Evolutionary conservation across 2,888 invertebrate species (phyloP), one percentile per base, ranked within the genome.

Genomic region (Orthosia cruda): DNA sequence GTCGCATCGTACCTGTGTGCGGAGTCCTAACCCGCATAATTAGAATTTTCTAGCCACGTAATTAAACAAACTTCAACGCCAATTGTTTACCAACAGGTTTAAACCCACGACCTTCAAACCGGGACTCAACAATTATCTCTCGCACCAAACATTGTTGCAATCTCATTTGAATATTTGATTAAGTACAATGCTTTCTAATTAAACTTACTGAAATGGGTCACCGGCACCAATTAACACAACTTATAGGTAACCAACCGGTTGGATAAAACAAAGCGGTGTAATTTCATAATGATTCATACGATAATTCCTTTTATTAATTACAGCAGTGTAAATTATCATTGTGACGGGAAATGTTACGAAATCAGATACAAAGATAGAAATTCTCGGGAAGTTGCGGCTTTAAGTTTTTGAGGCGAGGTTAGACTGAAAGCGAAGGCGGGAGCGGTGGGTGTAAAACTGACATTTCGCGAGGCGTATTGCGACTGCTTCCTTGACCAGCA

Each of bases 121-220:
- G 40, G 75, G 62, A 71, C 69, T 11, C 57, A 52, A 75, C 80
- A 72, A 75, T 77, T 79, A 80, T 68, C 71, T 68, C 52, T 57
- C 18, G 54, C 73, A 77, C 66, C 57, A 71, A 70, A 84, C 84
- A 81, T 72, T 88, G 84, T 83, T 80, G 89, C 89, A 88, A 85
- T 88, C 87, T 87, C 80, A 92, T 94, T 94, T 93, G 86, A 93
- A 93, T 93, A 92, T 89, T 94, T 93, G 92, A 93, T 94, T 91
- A 90, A 91, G 84, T 87, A 90, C 87, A 89, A 84, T 84, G 89
- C 91, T 92, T 91, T 92, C 89, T 89, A 92, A 93, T 93, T 91
- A 92, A 93, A 90, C 85, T 88, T 85, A 87, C 86, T 81, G 83
- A 89, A 89, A 86, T 87, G 81, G 89, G 74, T 76, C 81, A 72